Conservation (phyloP, 2,797 vertebrate genomes). For the Rhodeus uyekii region DNA sequence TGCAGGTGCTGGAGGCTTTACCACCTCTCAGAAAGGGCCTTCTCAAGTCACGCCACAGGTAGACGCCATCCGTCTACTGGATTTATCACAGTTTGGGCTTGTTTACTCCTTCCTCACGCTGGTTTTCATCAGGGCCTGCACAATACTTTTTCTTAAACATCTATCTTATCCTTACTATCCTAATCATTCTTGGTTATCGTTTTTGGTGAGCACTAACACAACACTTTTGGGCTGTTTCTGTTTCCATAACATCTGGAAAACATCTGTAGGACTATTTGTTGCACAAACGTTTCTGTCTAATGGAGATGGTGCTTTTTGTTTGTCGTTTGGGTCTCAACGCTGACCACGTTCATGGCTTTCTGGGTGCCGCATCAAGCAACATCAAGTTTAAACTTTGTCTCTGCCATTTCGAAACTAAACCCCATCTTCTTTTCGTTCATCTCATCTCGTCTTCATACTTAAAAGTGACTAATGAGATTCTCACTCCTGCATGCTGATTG, state of each 20-base stretch:
- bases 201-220: conserved; percentile 11
- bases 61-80: conserved; percentile 54
- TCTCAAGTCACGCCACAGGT: conserved; percentile 68
- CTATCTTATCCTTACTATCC: not conserved
- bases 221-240: not conserved
- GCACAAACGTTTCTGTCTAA: not conserved
- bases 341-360: not conserved
- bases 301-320: not conserved
- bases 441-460: not conserved
- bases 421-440: not conserved
- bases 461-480: not conserved
- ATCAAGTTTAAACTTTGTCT: not conserved
- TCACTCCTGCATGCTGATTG: conserved; percentile 55
- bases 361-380: not conserved
- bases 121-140: not conserved
- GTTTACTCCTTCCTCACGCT: conserved; percentile 41
- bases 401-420: conserved; percentile 6
- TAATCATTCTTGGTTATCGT: not conserved
- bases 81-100: conserved; percentile 46
- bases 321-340: not conserved
- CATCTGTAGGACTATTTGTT: not conserved
- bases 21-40: conserved; percentile 51
- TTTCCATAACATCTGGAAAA: not conserved
- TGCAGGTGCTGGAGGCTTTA: conserved; percentile 31
- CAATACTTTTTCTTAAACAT: not conserved